Evolutionary conservation across 2,797 vertebrate species (phyloP).

Genomic region (Eulemur rubriventer): DNA sequence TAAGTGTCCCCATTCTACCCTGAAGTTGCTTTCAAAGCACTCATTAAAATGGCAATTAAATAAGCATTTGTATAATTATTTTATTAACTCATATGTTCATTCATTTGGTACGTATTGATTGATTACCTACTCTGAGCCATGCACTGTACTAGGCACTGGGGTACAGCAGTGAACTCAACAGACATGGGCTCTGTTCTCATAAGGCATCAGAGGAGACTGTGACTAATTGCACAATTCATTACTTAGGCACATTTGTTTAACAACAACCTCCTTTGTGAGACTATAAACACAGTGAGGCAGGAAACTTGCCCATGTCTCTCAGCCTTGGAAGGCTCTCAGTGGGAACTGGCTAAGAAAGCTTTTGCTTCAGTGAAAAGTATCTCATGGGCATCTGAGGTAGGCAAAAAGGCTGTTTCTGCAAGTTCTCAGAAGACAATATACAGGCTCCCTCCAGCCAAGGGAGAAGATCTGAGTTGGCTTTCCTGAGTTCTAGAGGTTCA

Average conservation of each 20-base stretch:
- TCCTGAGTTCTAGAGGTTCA: background rate
- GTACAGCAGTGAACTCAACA: background rate
- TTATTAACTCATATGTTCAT: background rate
- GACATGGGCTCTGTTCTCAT: background rate
- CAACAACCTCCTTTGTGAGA: background rate
- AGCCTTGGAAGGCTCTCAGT: background rate
- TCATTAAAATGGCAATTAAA: background rate
- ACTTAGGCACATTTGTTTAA: background rate
- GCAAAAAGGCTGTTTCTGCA: background rate
- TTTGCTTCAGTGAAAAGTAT: background rate
- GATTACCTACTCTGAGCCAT: background rate
- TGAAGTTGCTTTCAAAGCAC: background rate
- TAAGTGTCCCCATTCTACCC: background rate
- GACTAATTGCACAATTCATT: background rate
- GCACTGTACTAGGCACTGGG: background rate
- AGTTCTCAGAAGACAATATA: background rate
- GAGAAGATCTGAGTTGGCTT: background rate
- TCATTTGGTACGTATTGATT: background rate
- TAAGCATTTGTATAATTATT: background rate
- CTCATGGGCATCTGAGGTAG: background rate
- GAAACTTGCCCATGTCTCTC: background rate
- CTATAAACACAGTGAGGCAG: background rate
- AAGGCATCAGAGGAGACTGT: constrained; percentile 6
- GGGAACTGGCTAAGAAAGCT: background rate
- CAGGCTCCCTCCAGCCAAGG: background rate